These are phyloP conservation scores for Danio choprae DNA, from an alignment of 2,797 vertebrate species.

Conservation along the genomic window DNA sequence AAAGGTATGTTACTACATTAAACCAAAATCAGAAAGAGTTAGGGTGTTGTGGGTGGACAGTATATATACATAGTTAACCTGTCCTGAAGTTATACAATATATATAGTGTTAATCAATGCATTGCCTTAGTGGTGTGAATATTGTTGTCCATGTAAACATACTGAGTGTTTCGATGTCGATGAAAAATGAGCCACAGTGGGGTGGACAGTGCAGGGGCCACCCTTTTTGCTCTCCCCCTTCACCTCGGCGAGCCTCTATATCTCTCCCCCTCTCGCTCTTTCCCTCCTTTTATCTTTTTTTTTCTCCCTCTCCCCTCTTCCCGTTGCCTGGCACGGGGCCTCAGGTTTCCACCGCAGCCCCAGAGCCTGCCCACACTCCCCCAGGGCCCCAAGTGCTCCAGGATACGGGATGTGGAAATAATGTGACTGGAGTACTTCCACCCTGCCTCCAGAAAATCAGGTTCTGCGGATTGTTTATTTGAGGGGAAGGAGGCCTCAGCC, in stretches of 20 bases:
- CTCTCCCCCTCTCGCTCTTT: constrained; percentile 54
- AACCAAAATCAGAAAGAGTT: no score
- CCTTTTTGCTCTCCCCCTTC: constrained; percentile 18
- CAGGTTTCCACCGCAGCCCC: constrained; percentile 80
- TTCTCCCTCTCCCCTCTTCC: constrained; percentile 41
- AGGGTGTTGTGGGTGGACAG: no score
- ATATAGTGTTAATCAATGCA: no score
- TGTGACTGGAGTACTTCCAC: constrained; percentile 82
- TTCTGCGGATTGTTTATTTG: constrained; percentile 93
- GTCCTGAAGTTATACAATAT: no score
- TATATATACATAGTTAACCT: no score
- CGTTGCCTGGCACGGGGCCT: constrained; percentile 74
- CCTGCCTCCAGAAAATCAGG: constrained; percentile 85
- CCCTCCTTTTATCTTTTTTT: constrained; percentile 28
- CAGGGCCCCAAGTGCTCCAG: constrained; percentile 70
- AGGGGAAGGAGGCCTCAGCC: constrained; percentile 89
- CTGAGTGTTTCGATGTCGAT: constrained; percentile 17
- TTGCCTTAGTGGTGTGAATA: no score
- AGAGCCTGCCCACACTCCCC: constrained; percentile 72
- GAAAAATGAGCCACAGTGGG: constrained; percentile 41
- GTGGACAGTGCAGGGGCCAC: constrained; percentile 18
- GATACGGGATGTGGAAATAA: constrained; percentile 83
- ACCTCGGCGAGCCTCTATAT: constrained; percentile 54
- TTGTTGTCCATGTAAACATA: no score
- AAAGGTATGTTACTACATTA: no score